Evolutionary conservation across 2,797 vertebrate species (phyloP), one percentile per base, ranked within the genome.

Genomic region (Hypotaenidia philippensis): DNA sequence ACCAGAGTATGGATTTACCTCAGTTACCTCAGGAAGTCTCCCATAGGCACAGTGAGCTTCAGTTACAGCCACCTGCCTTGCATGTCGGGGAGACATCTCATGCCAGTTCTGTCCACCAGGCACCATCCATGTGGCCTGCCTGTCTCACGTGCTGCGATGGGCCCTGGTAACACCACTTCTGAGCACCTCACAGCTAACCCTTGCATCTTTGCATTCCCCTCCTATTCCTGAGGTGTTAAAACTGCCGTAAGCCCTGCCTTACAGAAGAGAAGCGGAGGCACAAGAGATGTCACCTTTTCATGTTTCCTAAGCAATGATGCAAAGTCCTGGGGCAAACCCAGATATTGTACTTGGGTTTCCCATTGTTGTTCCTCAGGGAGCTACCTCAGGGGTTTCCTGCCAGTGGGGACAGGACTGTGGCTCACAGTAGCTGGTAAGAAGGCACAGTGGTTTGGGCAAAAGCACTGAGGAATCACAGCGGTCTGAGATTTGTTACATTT

Each of bases 301-400:
- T 44, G 25, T 76, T 93, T 90, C 77, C n/a, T 69, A 65, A 82
- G 31, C 9, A 59, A 18, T 18, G 4, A 65, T 60, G 59, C 89
- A 40, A 79, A 90, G 89, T 76, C 40, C 59, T 50, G 38, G 15
- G 49, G 25, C 45, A 87, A 64, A 88, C 81, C 7, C 0, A 2
- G 63, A 57, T 84, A 45, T 40, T 79, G 52, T 79, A 68, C 21
- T 19, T 31, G 22, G 4, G 18, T 69, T 76, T 86, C 52, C 52
- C 9, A 1, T 0, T 52, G 32, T 4, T 1, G 0, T 44, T 87
- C 44, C n/a, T 9, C 13, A 4, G 32, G 26, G 11, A 63, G 18
- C 47, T 90, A 52, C 15, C 45, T 52, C 38, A 22, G 40, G 44
- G 11, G 3, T 26, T 87, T 84, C 40, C 55, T 69, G 34, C 16